Conservation (phyloP, 35 echinoderm and acorn worm species). For the Apostichopus californicus region DNA sequence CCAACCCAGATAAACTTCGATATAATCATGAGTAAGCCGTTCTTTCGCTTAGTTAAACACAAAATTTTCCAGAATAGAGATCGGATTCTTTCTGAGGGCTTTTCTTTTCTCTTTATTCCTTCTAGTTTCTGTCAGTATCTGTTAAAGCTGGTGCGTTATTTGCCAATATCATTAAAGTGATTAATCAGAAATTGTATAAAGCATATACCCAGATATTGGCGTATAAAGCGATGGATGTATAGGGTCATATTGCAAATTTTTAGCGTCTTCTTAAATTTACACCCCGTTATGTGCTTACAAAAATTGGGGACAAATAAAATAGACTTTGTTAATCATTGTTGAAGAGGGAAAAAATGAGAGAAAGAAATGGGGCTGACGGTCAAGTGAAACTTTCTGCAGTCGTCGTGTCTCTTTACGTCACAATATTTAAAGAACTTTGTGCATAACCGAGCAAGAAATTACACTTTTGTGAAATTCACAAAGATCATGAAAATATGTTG, state of each 20-base stretch:
- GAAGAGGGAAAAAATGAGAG: too few relatives aligned
- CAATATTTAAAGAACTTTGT: too few relatives aligned
- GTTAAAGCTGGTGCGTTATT: neutral
- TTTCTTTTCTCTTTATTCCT: neutral
- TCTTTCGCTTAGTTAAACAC: conserved; percentile 22
- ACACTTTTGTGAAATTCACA: too few relatives aligned
- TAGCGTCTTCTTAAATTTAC: too few relatives aligned
- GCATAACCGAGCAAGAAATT: too few relatives aligned
- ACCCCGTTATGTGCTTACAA: too few relatives aligned
- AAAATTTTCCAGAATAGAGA: neutral
- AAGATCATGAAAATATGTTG: too few relatives aligned
- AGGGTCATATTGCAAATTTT: neutral
- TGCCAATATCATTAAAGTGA: neutral
- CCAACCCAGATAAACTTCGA: conserved; percentile 5
- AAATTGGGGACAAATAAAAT: too few relatives aligned
- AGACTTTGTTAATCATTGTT: too few relatives aligned
- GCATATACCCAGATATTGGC: neutral
- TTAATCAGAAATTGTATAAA: neutral
- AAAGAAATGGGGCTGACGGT: too few relatives aligned
- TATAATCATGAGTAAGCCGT: conserved; percentile 13
- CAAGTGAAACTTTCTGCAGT: too few relatives aligned
- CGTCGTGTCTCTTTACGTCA: too few relatives aligned
- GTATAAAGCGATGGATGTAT: neutral
- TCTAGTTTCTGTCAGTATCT: neutral
- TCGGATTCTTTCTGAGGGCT: neutral